Evolutionary conservation across 2,113 vertebrate genomes (phyloP).

Genomic region (Mastomys natalensis): DNA sequence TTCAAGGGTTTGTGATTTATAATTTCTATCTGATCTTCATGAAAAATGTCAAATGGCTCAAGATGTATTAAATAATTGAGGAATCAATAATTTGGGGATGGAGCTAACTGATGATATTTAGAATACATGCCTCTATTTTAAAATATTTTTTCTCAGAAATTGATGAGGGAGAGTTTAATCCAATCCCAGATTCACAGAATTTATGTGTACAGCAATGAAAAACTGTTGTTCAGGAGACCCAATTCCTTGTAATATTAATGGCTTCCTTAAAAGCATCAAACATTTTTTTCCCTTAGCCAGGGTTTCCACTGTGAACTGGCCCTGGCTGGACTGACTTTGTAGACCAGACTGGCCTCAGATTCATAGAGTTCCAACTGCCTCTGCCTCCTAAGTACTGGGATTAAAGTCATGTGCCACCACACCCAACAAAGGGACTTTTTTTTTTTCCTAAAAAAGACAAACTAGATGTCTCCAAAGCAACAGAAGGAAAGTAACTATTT

Average conservation of each 20-base stretch:
- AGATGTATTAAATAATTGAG: too few species aligned
- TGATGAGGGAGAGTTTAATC: neutral
- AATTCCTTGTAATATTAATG: neutral
- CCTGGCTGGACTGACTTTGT: too few species aligned
- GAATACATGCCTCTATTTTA: neutral
- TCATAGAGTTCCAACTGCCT: too few species aligned
- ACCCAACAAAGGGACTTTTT: too few species aligned
- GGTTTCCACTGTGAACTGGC: too few species aligned
- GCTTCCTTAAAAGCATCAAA: neutral
- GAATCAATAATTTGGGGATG: too few species aligned
- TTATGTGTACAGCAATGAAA: neutral
- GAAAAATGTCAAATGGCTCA: neutral
- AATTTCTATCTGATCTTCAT: too few species aligned
- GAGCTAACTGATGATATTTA: neutral
- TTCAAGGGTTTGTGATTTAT: neutral
- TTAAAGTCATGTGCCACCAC: too few species aligned
- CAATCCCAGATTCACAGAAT: neutral
- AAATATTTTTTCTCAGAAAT: neutral
- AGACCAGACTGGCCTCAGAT: too few species aligned
- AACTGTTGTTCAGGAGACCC: neutral
- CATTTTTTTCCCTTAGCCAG: neutral
- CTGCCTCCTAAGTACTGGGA: too few species aligned
- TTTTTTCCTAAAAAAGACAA: too few species aligned
- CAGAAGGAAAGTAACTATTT: neutral
- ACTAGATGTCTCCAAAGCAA: neutral